A percentile compares a stretch with the other conserved stretches of the same genome.
phyloP scores from a whole-genome alignment of 2,113 vertebrate genomes.

The Dissostichus mawsoni region DNA sequence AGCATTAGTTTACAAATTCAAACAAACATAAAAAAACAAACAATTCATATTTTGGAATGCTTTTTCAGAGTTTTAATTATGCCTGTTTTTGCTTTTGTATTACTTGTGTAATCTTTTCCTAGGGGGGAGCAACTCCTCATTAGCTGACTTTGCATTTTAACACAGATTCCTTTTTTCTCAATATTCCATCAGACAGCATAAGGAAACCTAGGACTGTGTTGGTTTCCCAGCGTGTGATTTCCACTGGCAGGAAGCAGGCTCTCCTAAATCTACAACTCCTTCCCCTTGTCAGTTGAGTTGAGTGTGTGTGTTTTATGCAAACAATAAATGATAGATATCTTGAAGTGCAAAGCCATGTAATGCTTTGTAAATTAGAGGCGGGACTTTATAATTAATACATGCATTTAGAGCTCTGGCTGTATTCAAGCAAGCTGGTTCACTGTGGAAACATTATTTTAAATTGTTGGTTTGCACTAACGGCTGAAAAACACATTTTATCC shows the following conservation, averaged over 20 bases:
- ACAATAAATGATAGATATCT: slow-evolving; percentile 38
- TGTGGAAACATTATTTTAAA: background rate
- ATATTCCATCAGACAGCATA: background rate
- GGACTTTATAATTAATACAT: slow-evolving; percentile 43
- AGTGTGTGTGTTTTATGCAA: slow-evolving; percentile 13
- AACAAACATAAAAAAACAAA: background rate
- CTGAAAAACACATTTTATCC: background rate
- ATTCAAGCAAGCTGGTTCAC: slow-evolving; percentile 11
- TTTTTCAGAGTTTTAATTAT: background rate
- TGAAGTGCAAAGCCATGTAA: slow-evolving; percentile 44
- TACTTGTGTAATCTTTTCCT: background rate
- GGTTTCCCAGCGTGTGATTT: background rate
- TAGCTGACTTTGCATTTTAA: background rate
- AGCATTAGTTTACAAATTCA: background rate
- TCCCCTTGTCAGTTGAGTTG: background rate
- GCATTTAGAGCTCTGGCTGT: background rate
- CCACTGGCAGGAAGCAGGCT: background rate
- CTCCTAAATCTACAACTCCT: background rate
- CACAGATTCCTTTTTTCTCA: background rate
- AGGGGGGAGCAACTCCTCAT: background rate
- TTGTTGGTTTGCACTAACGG: background rate
- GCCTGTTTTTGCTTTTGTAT: background rate
- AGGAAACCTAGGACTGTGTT: background rate
- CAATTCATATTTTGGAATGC: background rate
- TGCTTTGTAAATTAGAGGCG: slow-evolving; percentile 37